Percentiles rank a stretch among this genome's conserved stretches.
Evolutionary conservation across 1,140 invertebrate genomes (phyloP).

Genomic region (Druon quercuslanigerum): DNA sequence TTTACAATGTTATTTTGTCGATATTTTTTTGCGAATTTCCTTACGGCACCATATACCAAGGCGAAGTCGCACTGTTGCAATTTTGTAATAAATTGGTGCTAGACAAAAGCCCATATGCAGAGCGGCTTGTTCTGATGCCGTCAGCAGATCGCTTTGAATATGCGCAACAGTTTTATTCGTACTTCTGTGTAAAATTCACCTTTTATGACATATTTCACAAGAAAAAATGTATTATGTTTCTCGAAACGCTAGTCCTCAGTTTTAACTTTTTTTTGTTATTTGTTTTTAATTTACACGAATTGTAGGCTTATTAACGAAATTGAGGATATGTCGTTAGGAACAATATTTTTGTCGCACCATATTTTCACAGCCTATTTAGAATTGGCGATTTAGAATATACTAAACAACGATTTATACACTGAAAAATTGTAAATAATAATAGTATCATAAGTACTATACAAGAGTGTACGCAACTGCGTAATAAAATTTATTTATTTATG

Average conservation of each 20-base stretch:
- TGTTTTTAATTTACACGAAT: background rate
- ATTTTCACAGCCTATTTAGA: background rate
- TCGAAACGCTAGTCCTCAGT: background rate
- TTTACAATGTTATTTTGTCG: background rate
- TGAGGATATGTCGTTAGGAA: background rate
- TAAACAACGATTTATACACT: background rate
- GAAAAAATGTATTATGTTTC: background rate
- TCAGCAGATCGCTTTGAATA: slow-evolving; percentile 50
- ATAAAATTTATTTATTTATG: slow-evolving; percentile 25
- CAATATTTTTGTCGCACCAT: slow-evolving; percentile 4
- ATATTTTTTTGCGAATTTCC: background rate
- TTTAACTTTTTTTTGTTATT: background rate
- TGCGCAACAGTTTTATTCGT: slow-evolving; percentile 43
- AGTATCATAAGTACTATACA: slow-evolving; percentile 15
- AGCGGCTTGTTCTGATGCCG: slow-evolving; percentile 32
- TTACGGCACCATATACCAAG: slow-evolving; percentile 47
- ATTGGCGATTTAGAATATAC: slow-evolving; percentile 22
- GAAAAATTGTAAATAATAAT: slow-evolving; percentile 22
- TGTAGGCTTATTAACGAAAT: background rate
- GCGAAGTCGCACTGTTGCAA: slow-evolving; percentile 45
- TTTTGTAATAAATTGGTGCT: slow-evolving; percentile 52
- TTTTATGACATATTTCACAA: background rate
- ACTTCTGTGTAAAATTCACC: slow-evolving; percentile 15
- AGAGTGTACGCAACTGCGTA: background rate
- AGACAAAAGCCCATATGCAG: slow-evolving; percentile 52